These are phyloP conservation scores for Rhinogobio ventralis DNA, from an alignment of 2,797 vertebrate species.

Conservation along the genomic window DNA sequence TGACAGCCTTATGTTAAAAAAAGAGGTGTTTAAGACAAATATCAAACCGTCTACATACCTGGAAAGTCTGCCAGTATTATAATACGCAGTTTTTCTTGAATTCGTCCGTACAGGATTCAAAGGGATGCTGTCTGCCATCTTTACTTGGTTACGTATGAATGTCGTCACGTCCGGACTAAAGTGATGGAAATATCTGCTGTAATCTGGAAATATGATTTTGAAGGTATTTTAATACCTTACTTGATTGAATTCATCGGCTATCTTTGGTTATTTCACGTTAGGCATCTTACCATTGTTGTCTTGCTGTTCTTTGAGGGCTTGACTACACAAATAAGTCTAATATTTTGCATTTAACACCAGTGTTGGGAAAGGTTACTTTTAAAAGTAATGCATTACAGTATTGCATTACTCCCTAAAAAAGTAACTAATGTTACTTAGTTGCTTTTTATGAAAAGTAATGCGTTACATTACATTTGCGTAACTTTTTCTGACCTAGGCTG, in stretches of 20 bases:
- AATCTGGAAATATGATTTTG: neutral
- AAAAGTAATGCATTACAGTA: no score
- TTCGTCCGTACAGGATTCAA: constrained; percentile 84
- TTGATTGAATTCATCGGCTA: neutral
- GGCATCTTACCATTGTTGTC: neutral
- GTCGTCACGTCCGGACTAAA: constrained; percentile 61
- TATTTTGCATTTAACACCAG: neutral
- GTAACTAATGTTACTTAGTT: no score
- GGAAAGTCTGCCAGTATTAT: constrained; percentile 80
- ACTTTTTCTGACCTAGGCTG: no score
- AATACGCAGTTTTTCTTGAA: constrained; percentile 83
- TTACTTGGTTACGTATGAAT: constrained; percentile 71
- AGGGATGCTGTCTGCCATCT: constrained; percentile 92
- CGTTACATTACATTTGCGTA: no score
- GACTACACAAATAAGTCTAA: neutral
- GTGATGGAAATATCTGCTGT: neutral
- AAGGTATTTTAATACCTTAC: neutral
- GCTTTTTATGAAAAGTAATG: no score
- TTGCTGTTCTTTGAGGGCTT: neutral
- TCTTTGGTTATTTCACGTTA: neutral
- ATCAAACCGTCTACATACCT: constrained; percentile 77
- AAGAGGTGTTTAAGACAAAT: neutral
- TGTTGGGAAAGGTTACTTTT: no score
- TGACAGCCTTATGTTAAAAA: neutral
- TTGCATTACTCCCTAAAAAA: no score